These are phyloP conservation scores for Hypanus sabinus DNA, from an alignment of 2,113 vertebrate genomes.

Conservation along the genomic window DNA sequence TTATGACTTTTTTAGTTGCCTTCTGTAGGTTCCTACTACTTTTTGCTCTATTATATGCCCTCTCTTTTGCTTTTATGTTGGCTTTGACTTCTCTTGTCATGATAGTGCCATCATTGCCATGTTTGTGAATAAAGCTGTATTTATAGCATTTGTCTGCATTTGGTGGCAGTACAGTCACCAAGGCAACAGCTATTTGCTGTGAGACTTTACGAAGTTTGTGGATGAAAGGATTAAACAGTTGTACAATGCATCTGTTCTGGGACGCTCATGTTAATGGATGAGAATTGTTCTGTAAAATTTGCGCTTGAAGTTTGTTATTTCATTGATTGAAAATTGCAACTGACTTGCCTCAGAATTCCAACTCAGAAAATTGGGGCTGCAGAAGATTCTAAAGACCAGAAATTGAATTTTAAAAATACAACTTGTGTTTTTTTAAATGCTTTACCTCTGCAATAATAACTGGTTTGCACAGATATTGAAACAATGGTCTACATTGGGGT, in stretches of 20 bases:
- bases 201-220: not conserved
- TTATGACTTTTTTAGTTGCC: too few relatives aligned
- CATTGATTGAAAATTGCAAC: not conserved
- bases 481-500: too few relatives aligned
- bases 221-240: constrained; percentile 1
- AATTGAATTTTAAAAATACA: too few relatives aligned
- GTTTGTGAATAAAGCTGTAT: not conserved
- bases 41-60: too few relatives aligned
- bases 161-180: not conserved
- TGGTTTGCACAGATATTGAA: too few relatives aligned
- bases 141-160: not conserved
- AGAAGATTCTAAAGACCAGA: not conserved
- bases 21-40: too few relatives aligned
- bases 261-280: not conserved
- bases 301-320: not conserved
- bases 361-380: not conserved
- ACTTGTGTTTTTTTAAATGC: too few relatives aligned
- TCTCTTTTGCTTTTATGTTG: too few relatives aligned
- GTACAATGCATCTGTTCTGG: not conserved
- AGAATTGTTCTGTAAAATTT: not conserved
- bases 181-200: constrained; percentile 5
- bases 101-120: not conserved
- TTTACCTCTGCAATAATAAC: too few relatives aligned
- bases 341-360: not conserved
- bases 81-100: too few relatives aligned